A percentile compares a stretch with the other conserved stretches of the same genome.
Evolutionary conservation across 2,113 vertebrate species (phyloP).

Genomic region (Rhipidura dahli): DNA sequence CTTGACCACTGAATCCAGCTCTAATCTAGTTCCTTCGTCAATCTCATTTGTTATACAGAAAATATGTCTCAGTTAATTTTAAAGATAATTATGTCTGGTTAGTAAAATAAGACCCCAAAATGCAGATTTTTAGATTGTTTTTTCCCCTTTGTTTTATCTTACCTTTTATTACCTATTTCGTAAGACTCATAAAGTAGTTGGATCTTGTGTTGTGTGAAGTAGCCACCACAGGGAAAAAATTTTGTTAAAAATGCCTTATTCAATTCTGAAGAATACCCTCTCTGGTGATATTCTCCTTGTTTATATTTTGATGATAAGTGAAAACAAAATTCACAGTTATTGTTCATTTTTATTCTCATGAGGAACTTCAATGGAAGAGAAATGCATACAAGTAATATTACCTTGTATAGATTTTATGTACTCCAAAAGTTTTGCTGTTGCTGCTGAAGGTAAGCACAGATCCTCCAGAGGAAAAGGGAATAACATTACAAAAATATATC

Average conservation of each 20-base stretch:
- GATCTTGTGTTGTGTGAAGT: background rate
- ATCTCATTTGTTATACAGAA: background rate
- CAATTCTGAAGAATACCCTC: background rate
- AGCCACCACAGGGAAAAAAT: background rate
- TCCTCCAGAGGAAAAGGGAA: background rate
- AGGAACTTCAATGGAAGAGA: background rate
- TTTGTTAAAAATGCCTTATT: background rate
- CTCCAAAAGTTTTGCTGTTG: background rate
- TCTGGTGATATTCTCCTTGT: background rate
- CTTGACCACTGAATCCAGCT: background rate
- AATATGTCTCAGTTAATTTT: background rate
- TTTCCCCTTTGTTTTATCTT: background rate
- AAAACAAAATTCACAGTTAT: background rate
- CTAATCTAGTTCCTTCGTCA: background rate
- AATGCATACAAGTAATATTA: background rate
- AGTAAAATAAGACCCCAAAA: background rate
- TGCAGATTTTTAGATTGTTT: background rate
- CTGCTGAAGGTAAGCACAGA: background rate
- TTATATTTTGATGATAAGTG: background rate
- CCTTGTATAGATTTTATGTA: background rate
- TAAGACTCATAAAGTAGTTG: fast-evolving
- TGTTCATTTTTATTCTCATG: background rate
- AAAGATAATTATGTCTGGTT: background rate
- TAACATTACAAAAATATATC: background rate
- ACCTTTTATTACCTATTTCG: background rate